Evolutionary conservation across 2,888 invertebrate species (phyloP).

Genomic region (Cenopis cana): DNA sequence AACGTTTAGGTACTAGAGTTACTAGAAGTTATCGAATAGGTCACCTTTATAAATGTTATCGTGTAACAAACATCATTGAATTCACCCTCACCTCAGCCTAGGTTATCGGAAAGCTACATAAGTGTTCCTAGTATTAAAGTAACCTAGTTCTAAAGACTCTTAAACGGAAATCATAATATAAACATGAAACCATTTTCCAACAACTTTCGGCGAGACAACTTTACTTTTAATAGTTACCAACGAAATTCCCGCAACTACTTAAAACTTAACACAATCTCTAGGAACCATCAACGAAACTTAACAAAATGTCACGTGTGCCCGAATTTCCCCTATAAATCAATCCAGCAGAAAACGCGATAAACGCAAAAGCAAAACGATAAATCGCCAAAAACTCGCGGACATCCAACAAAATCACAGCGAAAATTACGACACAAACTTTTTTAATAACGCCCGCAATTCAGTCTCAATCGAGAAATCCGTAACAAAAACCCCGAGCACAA

Average conservation of each 20-base stretch:
- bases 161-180: conserved; percentile 7
- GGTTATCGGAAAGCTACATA: conserved; percentile 33
- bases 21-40: conserved; percentile 19
- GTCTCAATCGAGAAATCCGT: conserved; percentile 81
- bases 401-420: conserved; percentile 70
- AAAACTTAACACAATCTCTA: conserved; percentile 39
- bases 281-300: conserved; percentile 25
- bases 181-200: conserved; percentile 5
- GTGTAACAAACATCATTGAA: conserved; percentile 11
- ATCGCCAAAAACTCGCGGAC: conserved; percentile 64
- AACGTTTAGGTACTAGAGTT: neutral
- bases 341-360: conserved; percentile 50
- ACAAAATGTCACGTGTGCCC: conserved; percentile 32
- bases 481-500: conserved; percentile 71
- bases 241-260: conserved; percentile 26
- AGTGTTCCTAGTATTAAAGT: conserved; percentile 15
- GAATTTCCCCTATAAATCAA: conserved; percentile 42
- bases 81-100: conserved; percentile 9
- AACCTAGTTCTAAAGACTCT: conserved; percentile 21
- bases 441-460: conserved; percentile 80
- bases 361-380: conserved; percentile 56
- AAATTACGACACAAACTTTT: conserved; percentile 78
- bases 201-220: neutral
- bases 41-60: conserved; percentile 44
- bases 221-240: conserved; percentile 25